Evolutionary conservation across 2,797 vertebrate genomes (phyloP), one percentile per base, ranked within the genome.

Genomic region (Coranthus polyacanthus): DNA sequence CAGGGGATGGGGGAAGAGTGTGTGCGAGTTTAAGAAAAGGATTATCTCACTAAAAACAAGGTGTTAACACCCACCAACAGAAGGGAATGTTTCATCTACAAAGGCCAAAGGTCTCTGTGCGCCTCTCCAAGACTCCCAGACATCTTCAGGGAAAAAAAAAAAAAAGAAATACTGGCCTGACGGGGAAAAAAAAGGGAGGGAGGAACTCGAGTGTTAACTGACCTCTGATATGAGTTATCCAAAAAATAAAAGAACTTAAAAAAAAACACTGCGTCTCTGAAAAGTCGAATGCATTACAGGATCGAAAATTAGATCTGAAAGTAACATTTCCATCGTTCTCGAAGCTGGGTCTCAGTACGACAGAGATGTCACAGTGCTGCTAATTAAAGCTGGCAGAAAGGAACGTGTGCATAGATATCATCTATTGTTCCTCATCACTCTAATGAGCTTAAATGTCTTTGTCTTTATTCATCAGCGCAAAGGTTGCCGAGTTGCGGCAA

Each of bases 381-480:
- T 92, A 88, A 92, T 92, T 90, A 88, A 82, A 90, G 81, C 80
- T 70, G 87, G 78, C 87, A 83, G 83, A 81, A 88, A 87, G 80
- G 75, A 84, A 80, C 77, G 66, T 62, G 81, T 72, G 81, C 80
- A 11, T 64, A 61, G 80, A 90, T 88, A 91, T 85, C 79, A 87
- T 92, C 88, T 88, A 91, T 90, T 88, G 88, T 91, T 89, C 81
- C 82, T 89, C 79, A 91, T 91, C 89, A 89, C 77, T 82, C 77
- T 92, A 92, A 92, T 90, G 87, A 88, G 86, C 76, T 81, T 84
- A 86, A 92, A 89, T 84, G 80, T 83, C 86, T 90, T 88, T 84
- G 87, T 90, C 86, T 90, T 88, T 68, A 88, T 86, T 87, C 84
- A 85, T 92, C 85, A 87, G 81, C 76, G 88, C 85, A 86, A 88